A percentile compares a stretch with the other conserved stretches of the same genome.
These are phyloP conservation scores for Epinephelus malabaricus DNA, from an alignment of 2,797 vertebrate genomes.

Conservation along the genomic window DNA sequence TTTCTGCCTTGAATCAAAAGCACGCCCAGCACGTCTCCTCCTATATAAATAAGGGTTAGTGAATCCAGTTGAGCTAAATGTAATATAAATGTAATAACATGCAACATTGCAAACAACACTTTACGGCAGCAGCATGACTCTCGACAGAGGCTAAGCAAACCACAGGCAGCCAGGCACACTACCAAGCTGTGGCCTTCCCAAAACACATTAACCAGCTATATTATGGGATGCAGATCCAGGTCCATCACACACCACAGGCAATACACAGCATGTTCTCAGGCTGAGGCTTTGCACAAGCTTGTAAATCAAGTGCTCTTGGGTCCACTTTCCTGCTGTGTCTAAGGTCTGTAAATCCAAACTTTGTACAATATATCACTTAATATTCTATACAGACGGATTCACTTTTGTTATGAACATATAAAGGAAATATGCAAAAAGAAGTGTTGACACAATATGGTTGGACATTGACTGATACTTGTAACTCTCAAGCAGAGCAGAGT, in stretches of 20 bases:
- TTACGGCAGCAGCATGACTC: constrained; percentile 34
- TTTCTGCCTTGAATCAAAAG: constrained; percentile 29
- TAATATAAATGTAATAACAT: constrained; percentile 30
- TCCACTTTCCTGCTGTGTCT: background rate
- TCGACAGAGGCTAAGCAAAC: constrained; percentile 6
- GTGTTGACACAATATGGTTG: background rate
- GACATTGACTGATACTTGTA: background rate
- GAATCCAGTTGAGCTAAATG: constrained; percentile 30
- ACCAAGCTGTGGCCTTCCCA: constrained; percentile 30
- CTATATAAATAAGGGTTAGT: constrained; percentile 48
- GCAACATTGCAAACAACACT: constrained; percentile 42
- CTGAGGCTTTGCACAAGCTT: background rate
- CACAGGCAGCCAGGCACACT: constrained; percentile 31
- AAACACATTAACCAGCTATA: constrained; percentile 4
- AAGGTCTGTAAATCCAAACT: background rate
- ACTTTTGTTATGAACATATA: background rate
- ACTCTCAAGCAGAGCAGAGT: background rate
- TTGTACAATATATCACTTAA: background rate
- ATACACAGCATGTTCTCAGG: background rate
- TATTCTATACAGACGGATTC: background rate
- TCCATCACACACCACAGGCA: constrained; percentile 2
- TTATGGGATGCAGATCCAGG: constrained; percentile 23
- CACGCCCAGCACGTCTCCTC: constrained; percentile 33
- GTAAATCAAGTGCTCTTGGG: background rate
- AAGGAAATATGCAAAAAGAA: background rate